Conservation (phyloP, 2,888 invertebrate genomes). For the Pogonocherus hispidulus region DNA sequence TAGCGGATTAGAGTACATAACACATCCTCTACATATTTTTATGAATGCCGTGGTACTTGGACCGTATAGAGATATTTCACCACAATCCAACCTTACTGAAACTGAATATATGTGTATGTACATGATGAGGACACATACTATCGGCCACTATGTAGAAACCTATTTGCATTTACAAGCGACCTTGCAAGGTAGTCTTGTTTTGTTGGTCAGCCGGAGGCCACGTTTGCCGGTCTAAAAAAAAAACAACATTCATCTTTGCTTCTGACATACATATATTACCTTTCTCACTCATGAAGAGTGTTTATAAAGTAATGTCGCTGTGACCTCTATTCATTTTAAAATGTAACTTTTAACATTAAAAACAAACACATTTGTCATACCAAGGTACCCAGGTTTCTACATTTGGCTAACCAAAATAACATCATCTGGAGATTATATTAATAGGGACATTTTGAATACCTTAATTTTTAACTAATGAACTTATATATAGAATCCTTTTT, state of each 20-base stretch:
- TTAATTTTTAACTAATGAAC: too few relatives aligned
- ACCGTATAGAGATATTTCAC: neutral
- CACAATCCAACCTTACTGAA: neutral
- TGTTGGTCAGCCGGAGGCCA: conserved; percentile 3
- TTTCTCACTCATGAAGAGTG: neutral
- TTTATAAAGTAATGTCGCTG: neutral
- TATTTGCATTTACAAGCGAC: neutral
- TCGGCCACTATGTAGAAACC: too few relatives aligned
- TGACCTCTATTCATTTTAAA: neutral
- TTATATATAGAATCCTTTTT: too few relatives aligned
- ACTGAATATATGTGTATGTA: too few relatives aligned
- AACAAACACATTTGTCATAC: too few relatives aligned
- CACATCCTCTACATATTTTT: neutral
- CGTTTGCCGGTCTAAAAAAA: neutral
- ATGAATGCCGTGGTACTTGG: neutral
- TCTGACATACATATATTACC: neutral
- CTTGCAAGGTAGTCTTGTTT: conserved; percentile 30
- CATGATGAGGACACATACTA: too few relatives aligned
- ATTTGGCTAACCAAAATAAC: too few relatives aligned
- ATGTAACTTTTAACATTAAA: too few relatives aligned
- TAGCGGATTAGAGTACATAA: too few relatives aligned
- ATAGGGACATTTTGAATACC: too few relatives aligned
- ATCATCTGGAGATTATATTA: too few relatives aligned
- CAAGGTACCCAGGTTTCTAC: too few relatives aligned
- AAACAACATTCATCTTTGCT: neutral